Base-by-base conservation (phyloP, 2,113 vertebrate species). In the Euleptes europaea region DNA sequence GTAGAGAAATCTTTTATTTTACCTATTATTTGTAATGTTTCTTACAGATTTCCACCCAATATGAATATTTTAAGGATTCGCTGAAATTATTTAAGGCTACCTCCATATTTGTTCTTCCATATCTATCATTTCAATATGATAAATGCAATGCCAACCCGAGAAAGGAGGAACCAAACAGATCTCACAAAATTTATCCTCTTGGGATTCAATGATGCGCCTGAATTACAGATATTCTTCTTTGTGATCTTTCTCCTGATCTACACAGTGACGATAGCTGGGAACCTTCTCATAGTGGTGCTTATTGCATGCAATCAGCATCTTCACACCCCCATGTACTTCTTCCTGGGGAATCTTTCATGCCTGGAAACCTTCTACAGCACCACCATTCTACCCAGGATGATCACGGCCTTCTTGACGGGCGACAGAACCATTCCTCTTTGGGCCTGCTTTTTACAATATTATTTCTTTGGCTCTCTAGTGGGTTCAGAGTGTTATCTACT, bases 401-500 rank as follows among this genome's bases (percentile, higher is more conserved):
- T 89, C 47, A 73, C n/a, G 15, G 78, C 78, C 23, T 85, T 89
- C 54, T 73, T 89, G 5, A 89, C 66, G 60, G 79, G 82, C 51
- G 85, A 82, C 28, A 79, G 42, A 35, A 82, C 67, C 23, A 66
- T 89, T 42, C 44, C 87, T 38, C 40, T 88, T 23, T 71, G 69
- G 69, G 84, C 40, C 31, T 89, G 88, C 69, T 86, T 89, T 76
- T 33, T 84, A 40, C 88, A 89, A 57, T 79, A 86, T 7, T 89
- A 89, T 76, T 86, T 86, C 10, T 89, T 89, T 76, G 84, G 88
- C 3, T 86, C 88, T 21, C 26, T 90, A 26, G 88, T 78, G 28
- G 86, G 85, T 33, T 87, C 88, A 51, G 88, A 90, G 78, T 90
- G 88, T 74, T 84, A 86, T 65, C 73, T 90, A n/a, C 65, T 90